Evolutionary conservation across 2,113 vertebrate genomes (phyloP), one percentile per base, ranked within the genome.

Genomic region (Siphamia tubifer): DNA sequence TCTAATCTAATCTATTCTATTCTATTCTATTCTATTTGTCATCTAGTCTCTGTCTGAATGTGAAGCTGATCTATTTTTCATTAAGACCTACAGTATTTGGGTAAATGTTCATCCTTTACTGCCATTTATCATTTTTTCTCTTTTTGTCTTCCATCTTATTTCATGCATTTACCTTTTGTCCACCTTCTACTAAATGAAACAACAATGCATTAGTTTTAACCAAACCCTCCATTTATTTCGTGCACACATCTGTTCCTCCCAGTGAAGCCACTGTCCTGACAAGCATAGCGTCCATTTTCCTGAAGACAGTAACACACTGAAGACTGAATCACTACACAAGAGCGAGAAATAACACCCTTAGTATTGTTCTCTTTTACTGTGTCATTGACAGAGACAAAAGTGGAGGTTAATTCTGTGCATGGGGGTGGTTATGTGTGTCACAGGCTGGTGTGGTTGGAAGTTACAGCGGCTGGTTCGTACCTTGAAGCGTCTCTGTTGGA

Each of bases 201-300:
- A 69, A 43, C 17, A 20, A 42, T 81, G 49, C 74, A 78, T 80
- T 79, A 76, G 65, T 68, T 66, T 74, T 83, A 77, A 84, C 53
- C 45, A 63, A 82, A 68, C 60, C 66, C 65, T 63, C 53, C 66
- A 72, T 86, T 84, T 69, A 84, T 90, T 81, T 69, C 71, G 63
- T 21, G 10, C 51, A 25, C 81, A 85, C 65, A 66, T 87, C 77
- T 81, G 72, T 69, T 80, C 43, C 56, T 56, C 47, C 54, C 31
- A 44, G 62, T 72, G 67, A 79, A 55, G 28, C 64, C 54, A 66
- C 61, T 54, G 40, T 12, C 56, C 61, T 32, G 74, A 74, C 55
- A 66, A 53, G 39, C n/a, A 0, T 34, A 13, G 44, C 39, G 30
- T 75, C 17, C 30, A 36, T 79, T 74, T 64, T 30, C 23, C 39